Conservation (phyloP, 2,888 invertebrate species). For the Dyspetes luteomarginatus region DNA sequence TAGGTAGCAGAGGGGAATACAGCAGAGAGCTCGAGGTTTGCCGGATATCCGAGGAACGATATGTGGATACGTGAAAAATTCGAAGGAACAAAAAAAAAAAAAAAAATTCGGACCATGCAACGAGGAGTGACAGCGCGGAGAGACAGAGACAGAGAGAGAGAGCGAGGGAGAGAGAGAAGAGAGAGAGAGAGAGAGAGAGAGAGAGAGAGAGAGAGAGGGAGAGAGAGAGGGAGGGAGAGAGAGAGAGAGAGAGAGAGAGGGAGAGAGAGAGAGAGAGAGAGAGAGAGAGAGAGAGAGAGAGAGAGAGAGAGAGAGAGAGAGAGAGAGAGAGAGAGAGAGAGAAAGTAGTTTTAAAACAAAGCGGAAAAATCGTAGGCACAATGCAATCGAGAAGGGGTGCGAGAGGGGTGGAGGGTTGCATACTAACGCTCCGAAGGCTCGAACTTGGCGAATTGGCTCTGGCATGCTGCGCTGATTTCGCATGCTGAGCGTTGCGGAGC, state of each 20-base stretch:
- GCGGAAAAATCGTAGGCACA: constrained; percentile 48
- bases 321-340: constrained; percentile 9
- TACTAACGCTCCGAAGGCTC: constrained; percentile 18
- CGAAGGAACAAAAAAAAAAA: neutral
- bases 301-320: constrained; percentile 16
- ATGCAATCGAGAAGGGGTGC: constrained; percentile 45
- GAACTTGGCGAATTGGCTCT: constrained; percentile 54
- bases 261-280: neutral
- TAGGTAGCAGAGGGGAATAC: neutral
- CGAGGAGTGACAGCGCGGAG: constrained; percentile 30
- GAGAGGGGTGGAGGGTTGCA: neutral
- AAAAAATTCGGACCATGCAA: constrained; percentile 5
- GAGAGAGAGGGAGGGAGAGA: constrained; percentile 13
- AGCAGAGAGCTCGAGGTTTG: constrained; percentile 3
- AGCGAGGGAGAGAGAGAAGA: neutral
- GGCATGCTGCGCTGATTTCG: constrained; percentile 45
- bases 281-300: constrained; percentile 11
- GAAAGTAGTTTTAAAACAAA: no score
- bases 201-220: constrained; percentile 5
- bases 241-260: constrained; percentile 13
- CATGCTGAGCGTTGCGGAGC: constrained; percentile 35
- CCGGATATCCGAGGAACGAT: constrained; percentile 44
- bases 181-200: no score
- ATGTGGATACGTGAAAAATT: constrained; percentile 25
- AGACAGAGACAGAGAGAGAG: constrained; percentile 2